These are phyloP conservation scores for Melinaea marsaeus DNA, from an alignment of 2,888 invertebrate species.

Conservation along the genomic window DNA sequence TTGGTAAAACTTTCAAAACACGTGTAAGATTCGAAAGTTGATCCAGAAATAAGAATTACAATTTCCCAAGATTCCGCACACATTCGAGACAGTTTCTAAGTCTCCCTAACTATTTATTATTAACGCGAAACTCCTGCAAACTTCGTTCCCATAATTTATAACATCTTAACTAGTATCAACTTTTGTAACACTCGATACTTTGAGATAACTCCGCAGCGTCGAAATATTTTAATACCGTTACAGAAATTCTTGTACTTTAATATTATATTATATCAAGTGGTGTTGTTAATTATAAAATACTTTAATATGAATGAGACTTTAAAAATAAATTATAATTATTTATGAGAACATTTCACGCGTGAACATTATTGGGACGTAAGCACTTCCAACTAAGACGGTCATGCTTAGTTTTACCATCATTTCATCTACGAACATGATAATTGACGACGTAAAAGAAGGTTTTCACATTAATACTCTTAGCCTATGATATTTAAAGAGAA, in stretches of 20 bases:
- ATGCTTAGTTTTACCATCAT: too few species aligned
- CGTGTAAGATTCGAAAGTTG: neutral
- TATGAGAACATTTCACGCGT: too few species aligned
- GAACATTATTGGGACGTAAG: too few species aligned
- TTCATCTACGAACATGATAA: too few species aligned
- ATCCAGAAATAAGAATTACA: slow-evolving; percentile 19
- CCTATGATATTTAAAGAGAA: too few species aligned
- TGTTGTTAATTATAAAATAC: too few species aligned
- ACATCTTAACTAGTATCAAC: slow-evolving; percentile 40
- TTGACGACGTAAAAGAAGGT: too few species aligned
- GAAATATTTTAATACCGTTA: slow-evolving; percentile 7
- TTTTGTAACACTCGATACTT: slow-evolving; percentile 30
- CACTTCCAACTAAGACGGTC: too few species aligned
- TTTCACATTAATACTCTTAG: too few species aligned
- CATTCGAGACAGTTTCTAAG: slow-evolving; percentile 16
- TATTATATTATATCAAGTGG: too few species aligned
- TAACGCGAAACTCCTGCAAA: slow-evolving; percentile 39
- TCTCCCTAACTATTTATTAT: slow-evolving; percentile 44
- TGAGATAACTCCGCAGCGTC: slow-evolving; percentile 19
- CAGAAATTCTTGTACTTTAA: neutral
- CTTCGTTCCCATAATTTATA: slow-evolving; percentile 44
- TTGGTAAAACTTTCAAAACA: neutral
- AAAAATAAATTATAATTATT: too few species aligned
- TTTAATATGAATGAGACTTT: too few species aligned
- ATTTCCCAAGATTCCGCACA: slow-evolving; percentile 23